These are phyloP conservation scores for Sceloporus tristichus DNA, from an alignment of 2,113 vertebrate species.

Conservation along the genomic window DNA sequence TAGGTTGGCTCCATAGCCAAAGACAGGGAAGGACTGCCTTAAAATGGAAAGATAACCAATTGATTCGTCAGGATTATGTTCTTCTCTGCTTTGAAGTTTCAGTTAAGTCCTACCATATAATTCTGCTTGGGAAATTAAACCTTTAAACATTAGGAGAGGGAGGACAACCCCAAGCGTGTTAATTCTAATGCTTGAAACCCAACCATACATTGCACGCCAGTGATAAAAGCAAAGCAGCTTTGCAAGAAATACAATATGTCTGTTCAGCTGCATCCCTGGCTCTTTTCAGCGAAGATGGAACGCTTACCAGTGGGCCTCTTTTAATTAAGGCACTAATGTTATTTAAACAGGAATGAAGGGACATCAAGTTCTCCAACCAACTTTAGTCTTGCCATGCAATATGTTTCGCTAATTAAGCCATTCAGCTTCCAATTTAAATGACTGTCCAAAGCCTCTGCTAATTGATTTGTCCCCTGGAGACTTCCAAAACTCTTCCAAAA, in stretches of 20 bases:
- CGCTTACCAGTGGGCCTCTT: background rate
- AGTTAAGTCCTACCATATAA: constrained; percentile 19
- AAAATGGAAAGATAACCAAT: background rate
- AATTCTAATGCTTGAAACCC: background rate
- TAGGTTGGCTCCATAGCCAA: background rate
- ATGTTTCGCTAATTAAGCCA: background rate
- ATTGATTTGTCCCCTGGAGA: constrained; percentile 16
- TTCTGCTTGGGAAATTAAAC: constrained; percentile 2
- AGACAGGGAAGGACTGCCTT: background rate
- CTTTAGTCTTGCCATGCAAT: background rate
- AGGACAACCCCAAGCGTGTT: background rate
- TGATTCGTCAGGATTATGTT: constrained; percentile 10
- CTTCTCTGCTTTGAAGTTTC: constrained; percentile 1
- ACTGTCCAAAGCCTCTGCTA: constrained; percentile 7
- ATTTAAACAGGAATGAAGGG: constrained; percentile 31
- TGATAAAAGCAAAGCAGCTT: background rate
- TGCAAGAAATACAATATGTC: background rate
- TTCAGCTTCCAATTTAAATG: background rate
- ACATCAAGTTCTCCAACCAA: background rate
- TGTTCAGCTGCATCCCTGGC: background rate
- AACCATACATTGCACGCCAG: background rate
- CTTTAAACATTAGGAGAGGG: background rate
- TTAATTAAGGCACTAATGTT: constrained; percentile 24
- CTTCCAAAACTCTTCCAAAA: background rate
- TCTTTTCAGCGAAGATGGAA: constrained; percentile 3